Evolutionary conservation across 1,140 invertebrate species (phyloP), one percentile per base, ranked within the genome.

Genomic region (Tetramorium alpestre): DNA sequence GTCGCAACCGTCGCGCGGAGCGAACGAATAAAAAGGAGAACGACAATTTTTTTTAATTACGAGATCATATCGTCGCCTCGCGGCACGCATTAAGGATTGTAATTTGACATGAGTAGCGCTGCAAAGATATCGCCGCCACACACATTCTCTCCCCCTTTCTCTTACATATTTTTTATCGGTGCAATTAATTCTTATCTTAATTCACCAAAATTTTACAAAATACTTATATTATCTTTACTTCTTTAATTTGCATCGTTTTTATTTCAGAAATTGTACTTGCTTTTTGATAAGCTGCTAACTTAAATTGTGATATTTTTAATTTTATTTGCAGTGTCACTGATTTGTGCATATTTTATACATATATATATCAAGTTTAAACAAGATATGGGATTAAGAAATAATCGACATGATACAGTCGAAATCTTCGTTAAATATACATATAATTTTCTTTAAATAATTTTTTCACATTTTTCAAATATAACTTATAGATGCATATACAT

Each of bases 41-140:
- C 60, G 62, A 49, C 25, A n/a, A 89, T 65, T 4, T 77, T 78
- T 89, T 78, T 89, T 89, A 76, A 82, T 73, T 82, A 25, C 4
- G 0, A 44, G 82, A 89, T 89, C 10, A 54, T 89, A 88, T 86
- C 70, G 18, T 10, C 8, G 8, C 11, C 3, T 67, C 11, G 44
- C 44, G 65, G 56, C 75, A 75, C 69, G 77, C 86, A 70, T 60
- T 47, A 41, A 64, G 58, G 25, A 88, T 73, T 8, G 49, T 44
- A 70, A 33, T 70, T 82, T 44, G 22, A 28, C n/a, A 44, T 47
- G 16, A 81, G 22, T 33, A 58, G 18, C 4, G 7, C n/a, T 11
- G 28, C 25, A 58, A 47, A 47, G 18, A 73, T 82, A 10, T 44
- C 18, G 6, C 2, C 13, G 10, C 25, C 8, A 51, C 18, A 65